Conservation (phyloP, 2,888 invertebrate species). For the Amiota communis region DNA sequence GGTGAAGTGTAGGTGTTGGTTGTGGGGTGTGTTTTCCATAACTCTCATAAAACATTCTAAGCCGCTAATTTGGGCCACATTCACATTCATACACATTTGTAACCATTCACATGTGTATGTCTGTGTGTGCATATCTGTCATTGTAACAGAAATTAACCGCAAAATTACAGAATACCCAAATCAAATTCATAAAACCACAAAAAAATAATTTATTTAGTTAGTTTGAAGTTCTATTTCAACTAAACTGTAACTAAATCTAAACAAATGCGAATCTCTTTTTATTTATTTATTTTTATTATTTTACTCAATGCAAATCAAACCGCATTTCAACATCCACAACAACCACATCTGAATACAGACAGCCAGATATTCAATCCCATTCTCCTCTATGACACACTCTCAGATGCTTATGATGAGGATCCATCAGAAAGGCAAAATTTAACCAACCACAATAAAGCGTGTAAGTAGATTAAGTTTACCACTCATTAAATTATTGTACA, state of each 20-base stretch:
- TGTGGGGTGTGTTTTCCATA: neutral
- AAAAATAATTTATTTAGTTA: slow-evolving; percentile 6
- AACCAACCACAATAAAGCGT: slow-evolving; percentile 53
- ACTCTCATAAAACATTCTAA: slow-evolving; percentile 19
- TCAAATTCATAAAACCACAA: slow-evolving; percentile 20
- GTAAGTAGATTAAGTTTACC: slow-evolving; percentile 54
- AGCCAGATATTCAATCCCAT: neutral
- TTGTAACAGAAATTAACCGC: slow-evolving; percentile 30
- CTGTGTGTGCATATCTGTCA: slow-evolving; percentile 4
- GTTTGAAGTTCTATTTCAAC: too few species aligned
- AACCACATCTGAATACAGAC: neutral
- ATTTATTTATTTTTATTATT: too few species aligned
- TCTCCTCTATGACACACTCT: slow-evolving; percentile 1
- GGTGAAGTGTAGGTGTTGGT: neutral
- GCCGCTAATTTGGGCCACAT: slow-evolving; percentile 18
- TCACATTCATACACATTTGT: neutral
- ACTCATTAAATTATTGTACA: slow-evolving; percentile 33
- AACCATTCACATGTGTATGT: neutral
- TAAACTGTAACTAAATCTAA: slow-evolving; percentile 11
- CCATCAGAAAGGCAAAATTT: slow-evolving; percentile 29
- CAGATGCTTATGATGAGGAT: slow-evolving; percentile 2
- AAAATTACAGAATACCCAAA: slow-evolving; percentile 24
- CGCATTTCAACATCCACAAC: slow-evolving; percentile 19
- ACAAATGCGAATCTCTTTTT: slow-evolving; percentile 1
- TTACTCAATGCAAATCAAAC: slow-evolving; percentile 22